Base-by-base conservation (phyloP, 2,797 vertebrate species). In the Arrhamphus sclerolepis region DNA sequence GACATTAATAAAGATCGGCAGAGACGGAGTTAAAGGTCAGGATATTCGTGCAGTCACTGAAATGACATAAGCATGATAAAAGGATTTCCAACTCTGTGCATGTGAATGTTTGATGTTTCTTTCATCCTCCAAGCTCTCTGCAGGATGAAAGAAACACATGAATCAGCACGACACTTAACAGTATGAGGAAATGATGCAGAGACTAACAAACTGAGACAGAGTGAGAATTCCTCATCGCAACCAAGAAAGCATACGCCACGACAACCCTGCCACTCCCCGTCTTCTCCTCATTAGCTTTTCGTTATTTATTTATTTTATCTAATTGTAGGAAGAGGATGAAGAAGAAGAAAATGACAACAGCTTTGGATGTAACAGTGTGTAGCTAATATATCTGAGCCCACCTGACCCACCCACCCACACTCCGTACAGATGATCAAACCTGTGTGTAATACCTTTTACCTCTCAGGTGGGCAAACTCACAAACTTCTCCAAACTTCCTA, bases 161-260 rank as follows among this genome's bases (percentile, higher is more conserved):
- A 65, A 52, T 56, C 34, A 29, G 52, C 41, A 31, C 28, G 73
- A 71, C 68, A 80, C 63, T 68, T 78, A 65, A 77, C 66, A 78
- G 62, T 24, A 9, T 0, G 3, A n/a, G 39, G 43, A 31, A 21
- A 51, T 11, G 41, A 67, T 28, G 50, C 51, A 41, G 49, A 48
- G 39, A 57, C 11, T 48, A 65, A 26, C 24, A 26, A 26, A 26
- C 13, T 19, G 62, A 11, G 22, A 42, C 57, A 77, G 38, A 60
- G 50, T 49, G 52, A 60, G 40, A 46, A 46, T 70, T 65, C 18
- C 49, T 49, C 65, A 66, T 51, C 47, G 19, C 20, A 70, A 63
- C 56, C 61, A 66, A 72, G 60, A 72, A 85, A 78, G 73, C 42
- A 43, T 17, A 2, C 46, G 28, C 17, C 11, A 39, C 18, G 24